Conservation (phyloP, 2,797 vertebrate genomes). For the Lutjanus campechanus region DNA sequence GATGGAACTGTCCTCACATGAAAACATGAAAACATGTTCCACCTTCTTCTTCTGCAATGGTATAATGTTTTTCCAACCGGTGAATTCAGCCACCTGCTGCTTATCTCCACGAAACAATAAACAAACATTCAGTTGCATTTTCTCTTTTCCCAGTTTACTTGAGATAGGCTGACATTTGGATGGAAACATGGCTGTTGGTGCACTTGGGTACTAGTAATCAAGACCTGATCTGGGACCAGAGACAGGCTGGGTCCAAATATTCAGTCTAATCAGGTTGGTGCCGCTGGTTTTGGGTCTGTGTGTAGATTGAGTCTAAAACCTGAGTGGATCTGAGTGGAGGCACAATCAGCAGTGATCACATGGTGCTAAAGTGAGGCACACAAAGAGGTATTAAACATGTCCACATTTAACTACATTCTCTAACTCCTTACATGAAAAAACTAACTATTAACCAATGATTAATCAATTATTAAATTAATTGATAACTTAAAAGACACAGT, state of each 20-base stretch:
- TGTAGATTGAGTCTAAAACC: neutral
- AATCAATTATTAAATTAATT: too few species aligned
- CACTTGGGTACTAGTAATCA: neutral
- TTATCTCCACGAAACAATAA: too few species aligned
- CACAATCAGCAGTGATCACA: neutral
- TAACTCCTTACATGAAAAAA: neutral
- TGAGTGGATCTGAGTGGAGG: neutral
- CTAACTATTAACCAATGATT: too few species aligned
- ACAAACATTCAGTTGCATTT: too few species aligned
- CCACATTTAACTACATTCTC: neutral
- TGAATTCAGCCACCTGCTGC: too few species aligned
- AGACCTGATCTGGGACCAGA: neutral
- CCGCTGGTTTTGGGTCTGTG: neutral
- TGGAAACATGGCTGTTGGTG: neutral
- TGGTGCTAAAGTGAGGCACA: neutral
- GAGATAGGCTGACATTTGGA: too few species aligned
- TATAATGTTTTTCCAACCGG: too few species aligned
- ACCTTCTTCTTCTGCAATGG: too few species aligned
- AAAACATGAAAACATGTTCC: too few species aligned
- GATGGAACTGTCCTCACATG: too few species aligned
- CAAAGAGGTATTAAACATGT: neutral
- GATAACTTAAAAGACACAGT: neutral
- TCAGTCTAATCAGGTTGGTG: neutral
- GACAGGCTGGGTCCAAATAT: neutral
- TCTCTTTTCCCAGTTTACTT: too few species aligned